A percentile compares a stretch with the other conserved stretches of the same genome.
These are phyloP conservation scores for Acanthiza pusilla DNA, from an alignment of 2,797 vertebrate genomes.

Conservation along the genomic window DNA sequence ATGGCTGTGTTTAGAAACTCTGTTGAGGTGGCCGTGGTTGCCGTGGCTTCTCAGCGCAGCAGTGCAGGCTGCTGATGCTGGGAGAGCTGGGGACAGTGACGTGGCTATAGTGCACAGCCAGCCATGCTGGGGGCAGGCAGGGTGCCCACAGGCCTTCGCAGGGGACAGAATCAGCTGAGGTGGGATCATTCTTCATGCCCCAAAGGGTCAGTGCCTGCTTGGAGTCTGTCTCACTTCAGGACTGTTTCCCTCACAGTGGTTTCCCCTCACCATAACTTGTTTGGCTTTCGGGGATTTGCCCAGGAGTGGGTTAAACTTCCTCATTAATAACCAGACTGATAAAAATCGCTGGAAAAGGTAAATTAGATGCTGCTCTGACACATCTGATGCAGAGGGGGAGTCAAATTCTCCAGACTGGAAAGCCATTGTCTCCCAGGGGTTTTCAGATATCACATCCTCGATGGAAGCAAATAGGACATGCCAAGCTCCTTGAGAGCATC, in stretches of 20 bases:
- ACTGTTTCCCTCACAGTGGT: neutral
- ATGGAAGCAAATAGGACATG: conserved; percentile 14
- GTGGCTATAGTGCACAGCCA: neutral
- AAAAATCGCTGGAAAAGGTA: conserved; percentile 54
- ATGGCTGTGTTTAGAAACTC: neutral
- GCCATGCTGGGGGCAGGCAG: neutral
- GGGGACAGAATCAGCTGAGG: neutral
- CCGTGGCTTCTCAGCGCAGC: neutral
- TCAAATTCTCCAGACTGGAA: conserved; percentile 21
- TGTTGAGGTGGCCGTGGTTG: neutral
- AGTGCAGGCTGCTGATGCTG: neutral
- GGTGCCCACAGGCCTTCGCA: neutral
- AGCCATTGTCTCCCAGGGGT: neutral
- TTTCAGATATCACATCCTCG: neutral
- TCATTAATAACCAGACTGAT: conserved; percentile 50
- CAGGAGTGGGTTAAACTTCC: conserved; percentile 50
- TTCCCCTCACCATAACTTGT: neutral
- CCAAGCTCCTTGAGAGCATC: neutral
- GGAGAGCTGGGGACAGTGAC: neutral
- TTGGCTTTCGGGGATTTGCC: neutral
- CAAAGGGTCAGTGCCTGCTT: neutral
- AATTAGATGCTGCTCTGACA: conserved; percentile 59
- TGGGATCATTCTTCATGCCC: neutral
- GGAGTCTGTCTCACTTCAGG: neutral
- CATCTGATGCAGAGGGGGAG: conserved; percentile 35